A percentile compares a stretch with the other conserved stretches of the same genome.
These are phyloP conservation scores for Melieria omissa DNA, from an alignment of 2,888 invertebrate genomes.

Conservation along the genomic window DNA sequence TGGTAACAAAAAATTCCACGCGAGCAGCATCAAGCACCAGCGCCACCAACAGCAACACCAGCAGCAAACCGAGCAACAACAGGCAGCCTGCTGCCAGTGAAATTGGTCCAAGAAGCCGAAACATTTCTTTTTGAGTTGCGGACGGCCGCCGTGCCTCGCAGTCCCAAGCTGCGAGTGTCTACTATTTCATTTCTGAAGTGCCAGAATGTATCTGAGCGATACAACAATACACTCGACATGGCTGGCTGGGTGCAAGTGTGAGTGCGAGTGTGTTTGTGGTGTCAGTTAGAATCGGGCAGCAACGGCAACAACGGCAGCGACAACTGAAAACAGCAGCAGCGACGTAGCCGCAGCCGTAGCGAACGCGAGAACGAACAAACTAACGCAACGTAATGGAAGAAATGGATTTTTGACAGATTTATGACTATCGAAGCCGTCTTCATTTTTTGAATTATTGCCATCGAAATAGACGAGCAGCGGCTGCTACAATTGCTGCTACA, in stretches of 20 bases:
- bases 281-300: constrained; percentile 49
- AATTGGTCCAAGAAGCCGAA: no score
- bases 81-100: no score
- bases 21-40: no score
- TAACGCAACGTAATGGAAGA: constrained; percentile 59
- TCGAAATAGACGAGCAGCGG: constrained; percentile 65
- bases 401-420: constrained; percentile 67
- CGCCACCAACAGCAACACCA: no score
- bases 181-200: constrained; percentile 31
- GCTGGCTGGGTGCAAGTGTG: no score
- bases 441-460: constrained; percentile 67
- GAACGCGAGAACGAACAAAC: constrained; percentile 17
- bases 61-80: no score
- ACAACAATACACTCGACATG: background rate
- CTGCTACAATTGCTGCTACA: constrained; percentile 41
- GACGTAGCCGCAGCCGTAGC: constrained; percentile 39
- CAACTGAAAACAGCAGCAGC: background rate
- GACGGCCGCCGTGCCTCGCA: no score
- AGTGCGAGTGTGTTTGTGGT: no score
- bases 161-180: constrained; percentile 6
- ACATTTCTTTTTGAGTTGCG: no score
- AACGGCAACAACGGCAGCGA: constrained; percentile 47
- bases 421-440: constrained; percentile 67
- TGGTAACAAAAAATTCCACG: background rate
- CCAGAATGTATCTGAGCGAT: constrained; percentile 24